Evolutionary conservation across 2,797 vertebrate genomes (phyloP).

Genomic region (Luscinia luscinia): DNA sequence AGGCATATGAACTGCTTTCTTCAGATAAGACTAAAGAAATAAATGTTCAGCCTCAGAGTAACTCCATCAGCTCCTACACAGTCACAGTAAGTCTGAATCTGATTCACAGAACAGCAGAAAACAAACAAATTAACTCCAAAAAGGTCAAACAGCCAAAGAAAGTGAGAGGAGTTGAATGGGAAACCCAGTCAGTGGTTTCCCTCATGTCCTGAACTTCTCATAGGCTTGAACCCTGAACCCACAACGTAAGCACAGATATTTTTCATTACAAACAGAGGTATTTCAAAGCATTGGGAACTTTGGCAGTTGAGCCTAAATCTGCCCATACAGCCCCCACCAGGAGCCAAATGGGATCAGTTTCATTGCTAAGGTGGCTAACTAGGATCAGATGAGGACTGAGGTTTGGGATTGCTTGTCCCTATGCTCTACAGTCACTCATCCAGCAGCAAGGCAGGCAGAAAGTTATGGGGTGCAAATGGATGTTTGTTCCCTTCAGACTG

Average conservation of each 20-base stretch:
- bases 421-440: neutral
- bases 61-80: neutral
- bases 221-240: neutral
- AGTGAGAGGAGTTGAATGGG: neutral
- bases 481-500: constrained; percentile 26
- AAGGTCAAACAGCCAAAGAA: constrained; percentile 27
- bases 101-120: constrained; percentile 5
- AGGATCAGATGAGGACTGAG: neutral
- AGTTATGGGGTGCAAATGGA: neutral
- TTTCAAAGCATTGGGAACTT: constrained; percentile 27
- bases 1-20: neutral
- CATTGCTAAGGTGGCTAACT: constrained; percentile 32
- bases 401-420: neutral
- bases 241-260: constrained; percentile 13
- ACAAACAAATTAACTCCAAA: constrained; percentile 21
- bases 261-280: constrained; percentile 18
- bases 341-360: constrained; percentile 10
- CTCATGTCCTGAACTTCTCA: neutral
- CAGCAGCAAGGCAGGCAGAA: constrained; percentile 14
- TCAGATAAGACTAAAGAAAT: constrained; percentile 3
- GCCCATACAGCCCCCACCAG: neutral
- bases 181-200: constrained; percentile 8
- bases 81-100: neutral
- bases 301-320: neutral
- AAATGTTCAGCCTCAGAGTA: neutral